Evolutionary conservation across 2,888 invertebrate species (phyloP), one percentile per base, ranked within the genome.

Genomic region (Sarcophaga caerulescens): DNA sequence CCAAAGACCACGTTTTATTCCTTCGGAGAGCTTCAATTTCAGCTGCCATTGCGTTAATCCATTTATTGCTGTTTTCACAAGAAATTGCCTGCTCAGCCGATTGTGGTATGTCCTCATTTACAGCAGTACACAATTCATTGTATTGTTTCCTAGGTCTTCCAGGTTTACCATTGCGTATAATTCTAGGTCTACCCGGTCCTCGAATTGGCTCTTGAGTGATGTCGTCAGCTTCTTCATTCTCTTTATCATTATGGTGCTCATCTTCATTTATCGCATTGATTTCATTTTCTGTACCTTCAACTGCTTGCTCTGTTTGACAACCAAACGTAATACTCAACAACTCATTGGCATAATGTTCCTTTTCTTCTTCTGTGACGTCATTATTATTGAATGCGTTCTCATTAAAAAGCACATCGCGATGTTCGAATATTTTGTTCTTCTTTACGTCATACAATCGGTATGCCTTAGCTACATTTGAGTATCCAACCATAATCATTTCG

Each of bases 401-500:
- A 60, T 19, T 4, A 19, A 19, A 19, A 17, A 17, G 17, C 17
- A 60, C 60, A 60, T n/a, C 60, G n/a, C 60, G 19, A 60, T 60
- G 60, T 19, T 60, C 19, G n/a, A 19, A 60, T 10, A 60, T 17
- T 19, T 3, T n/a, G 60, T 60, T 60, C 17, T 60, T 60, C 11
- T 21, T 57, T 62, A n/a, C n/a, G 60, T 60, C 60, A 60, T 17
- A 60, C n/a, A n/a, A 60, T 14, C 17, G 0, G 19, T 60, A 60
- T 19, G 19, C 60, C 14, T 60, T 60, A 8, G n/a, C n/a, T 78
- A 83, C 80, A 12, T 35, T 68, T 17, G 82, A 85, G 45, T 88
- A 87, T 19, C 87, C 88, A 63, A 86, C 85, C 81, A 88, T 85
- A 11, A 85, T 77, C n/a, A 76, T 86, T 25, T 81, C 23, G 25